phyloP scores from a whole-genome alignment of 2,113 vertebrate genomes.

The Ctenomys sociabilis region DNA sequence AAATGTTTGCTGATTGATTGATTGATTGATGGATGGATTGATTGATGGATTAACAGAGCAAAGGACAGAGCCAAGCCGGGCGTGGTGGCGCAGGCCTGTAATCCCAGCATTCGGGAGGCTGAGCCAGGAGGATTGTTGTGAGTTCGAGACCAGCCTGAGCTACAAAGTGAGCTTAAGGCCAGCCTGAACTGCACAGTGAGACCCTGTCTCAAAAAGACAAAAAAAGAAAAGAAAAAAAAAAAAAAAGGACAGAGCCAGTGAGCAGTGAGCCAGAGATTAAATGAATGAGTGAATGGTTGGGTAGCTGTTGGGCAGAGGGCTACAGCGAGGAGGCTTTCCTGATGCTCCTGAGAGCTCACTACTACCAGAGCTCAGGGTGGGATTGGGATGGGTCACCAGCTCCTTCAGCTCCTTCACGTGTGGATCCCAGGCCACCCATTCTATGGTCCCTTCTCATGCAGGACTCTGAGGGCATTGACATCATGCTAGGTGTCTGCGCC shows the following conservation, averaged over 20 bases:
- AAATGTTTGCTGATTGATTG: not conserved
- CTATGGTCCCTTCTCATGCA: constrained; percentile 71
- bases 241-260: not conserved
- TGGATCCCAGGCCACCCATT: not conserved
- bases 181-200: too few species aligned
- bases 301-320: not conserved
- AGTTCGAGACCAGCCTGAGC: too few species aligned
- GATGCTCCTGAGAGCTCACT: not conserved
- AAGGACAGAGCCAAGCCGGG: not conserved
- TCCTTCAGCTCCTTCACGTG: not conserved
- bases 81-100: too few species aligned
- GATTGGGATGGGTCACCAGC: not conserved
- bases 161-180: too few species aligned
- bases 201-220: too few species aligned
- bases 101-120: too few species aligned
- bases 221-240: too few species aligned
- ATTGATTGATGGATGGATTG: not conserved
- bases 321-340: not conserved
- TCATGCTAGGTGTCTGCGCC: constrained; percentile 98
- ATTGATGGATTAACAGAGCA: not conserved
- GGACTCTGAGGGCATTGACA: constrained; percentile 99
- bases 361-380: not conserved
- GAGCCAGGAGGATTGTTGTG: too few species aligned
- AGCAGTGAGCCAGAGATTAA: not conserved
- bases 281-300: not conserved